Evolutionary conservation across 2,113 vertebrate genomes (phyloP).

Genomic region (Apodemus sylvaticus): DNA sequence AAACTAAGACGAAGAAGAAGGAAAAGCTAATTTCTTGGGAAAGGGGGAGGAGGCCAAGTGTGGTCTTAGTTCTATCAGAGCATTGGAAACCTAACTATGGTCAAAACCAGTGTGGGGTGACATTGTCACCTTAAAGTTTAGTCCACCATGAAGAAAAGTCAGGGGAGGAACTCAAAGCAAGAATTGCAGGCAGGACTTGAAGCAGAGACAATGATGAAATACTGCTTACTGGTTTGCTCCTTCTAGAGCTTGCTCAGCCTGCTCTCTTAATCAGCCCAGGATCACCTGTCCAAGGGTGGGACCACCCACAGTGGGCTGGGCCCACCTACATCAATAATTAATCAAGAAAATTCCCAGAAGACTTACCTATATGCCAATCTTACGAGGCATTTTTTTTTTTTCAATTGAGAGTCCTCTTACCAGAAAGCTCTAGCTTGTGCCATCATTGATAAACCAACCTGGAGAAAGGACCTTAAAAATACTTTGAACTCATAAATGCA

Average conservation of each 20-base stretch:
- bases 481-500: constrained; percentile 5
- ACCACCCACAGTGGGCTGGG: neutral
- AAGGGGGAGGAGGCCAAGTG: neutral
- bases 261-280: neutral
- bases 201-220: neutral
- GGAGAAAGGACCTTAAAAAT: neutral
- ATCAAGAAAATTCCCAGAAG: neutral
- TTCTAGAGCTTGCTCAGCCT: neutral
- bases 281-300: neutral
- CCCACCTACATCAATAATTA: neutral
- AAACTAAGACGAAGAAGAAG: neutral
- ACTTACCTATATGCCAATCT: neutral
- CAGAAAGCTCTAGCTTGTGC: neutral
- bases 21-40: neutral
- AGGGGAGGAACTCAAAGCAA: neutral
- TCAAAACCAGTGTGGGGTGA: neutral
- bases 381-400: neutral
- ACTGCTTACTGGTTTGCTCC: neutral
- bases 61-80: neutral
- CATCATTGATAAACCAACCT: neutral
- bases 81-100: neutral
- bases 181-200: neutral
- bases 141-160: neutral
- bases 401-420: neutral
- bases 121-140: neutral